Conservation (phyloP, 2,113 vertebrate genomes). For the Leucopternis melanops region DNA sequence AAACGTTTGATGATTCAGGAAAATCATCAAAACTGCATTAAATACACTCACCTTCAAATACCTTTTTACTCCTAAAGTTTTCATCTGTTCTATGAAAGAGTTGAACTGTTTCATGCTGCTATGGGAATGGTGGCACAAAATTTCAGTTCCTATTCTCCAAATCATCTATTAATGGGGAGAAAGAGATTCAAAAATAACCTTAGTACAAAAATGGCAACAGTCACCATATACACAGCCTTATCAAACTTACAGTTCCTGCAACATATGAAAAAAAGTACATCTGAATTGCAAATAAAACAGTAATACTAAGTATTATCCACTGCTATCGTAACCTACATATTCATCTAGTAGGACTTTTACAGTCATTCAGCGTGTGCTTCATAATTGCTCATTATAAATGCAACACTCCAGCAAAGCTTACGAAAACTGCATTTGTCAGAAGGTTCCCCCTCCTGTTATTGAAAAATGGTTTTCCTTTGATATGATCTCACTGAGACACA, state of each 20-base stretch:
- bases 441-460: background rate
- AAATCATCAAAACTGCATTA: background rate
- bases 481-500: background rate
- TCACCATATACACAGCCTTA: background rate
- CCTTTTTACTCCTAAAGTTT: constrained; percentile 79
- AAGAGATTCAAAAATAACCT: background rate
- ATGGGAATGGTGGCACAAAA: constrained; percentile 82
- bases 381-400: background rate
- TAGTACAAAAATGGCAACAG: background rate
- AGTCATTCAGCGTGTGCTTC: background rate
- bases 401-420: background rate
- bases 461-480: background rate
- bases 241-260: background rate
- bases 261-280: background rate
- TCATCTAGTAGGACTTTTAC: background rate
- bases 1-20: background rate
- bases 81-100: constrained; percentile 83
- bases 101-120: constrained; percentile 77
- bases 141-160: constrained; percentile 85
- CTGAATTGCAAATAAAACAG: background rate
- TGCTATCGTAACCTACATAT: background rate
- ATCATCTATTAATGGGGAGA: constrained; percentile 67
- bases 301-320: background rate
- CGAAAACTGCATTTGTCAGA: background rate
- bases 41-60: constrained; percentile 79